A percentile compares a stretch with the other conserved stretches of the same genome.
Conservation (phyloP, 1,140 invertebrate genomes). For the Sycophila sp. region DNA sequence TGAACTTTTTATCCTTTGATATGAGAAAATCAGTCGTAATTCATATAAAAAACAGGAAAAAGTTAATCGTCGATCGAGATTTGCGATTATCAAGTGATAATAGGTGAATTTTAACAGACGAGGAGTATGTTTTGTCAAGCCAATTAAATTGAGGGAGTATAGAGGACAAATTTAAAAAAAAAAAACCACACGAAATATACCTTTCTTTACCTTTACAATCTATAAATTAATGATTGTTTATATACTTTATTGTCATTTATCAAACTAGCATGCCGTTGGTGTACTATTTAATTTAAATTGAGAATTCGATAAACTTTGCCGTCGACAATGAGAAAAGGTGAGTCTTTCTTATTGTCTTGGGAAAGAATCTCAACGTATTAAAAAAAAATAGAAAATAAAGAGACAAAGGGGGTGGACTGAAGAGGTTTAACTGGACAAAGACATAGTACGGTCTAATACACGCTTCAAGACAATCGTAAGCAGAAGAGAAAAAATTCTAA, state of each 20-base stretch:
- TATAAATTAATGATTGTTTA: neutral
- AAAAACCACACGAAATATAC: neutral
- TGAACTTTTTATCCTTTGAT: neutral
- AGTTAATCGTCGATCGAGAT: constrained; percentile 24
- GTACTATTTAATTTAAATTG: too few species aligned
- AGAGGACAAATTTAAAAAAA: neutral
- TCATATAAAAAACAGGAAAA: neutral
- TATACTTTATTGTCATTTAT: neutral
- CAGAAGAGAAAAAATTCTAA: constrained; percentile 16
- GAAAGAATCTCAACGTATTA: neutral
- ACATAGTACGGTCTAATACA: constrained; percentile 17
- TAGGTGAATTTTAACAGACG: constrained; percentile 12
- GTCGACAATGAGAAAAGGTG: constrained; percentile 12
- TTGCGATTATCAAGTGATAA: constrained; percentile 5
- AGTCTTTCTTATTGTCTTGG: constrained; percentile 9
- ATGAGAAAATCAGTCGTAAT: too few species aligned
- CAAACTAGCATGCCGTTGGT: constrained; percentile 27
- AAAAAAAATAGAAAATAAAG: neutral
- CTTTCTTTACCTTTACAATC: constrained; percentile 6
- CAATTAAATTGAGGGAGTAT: neutral
- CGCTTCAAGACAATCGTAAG: constrained; percentile 31
- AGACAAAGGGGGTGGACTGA: too few species aligned
- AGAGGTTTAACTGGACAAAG: neutral
- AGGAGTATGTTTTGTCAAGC: neutral
- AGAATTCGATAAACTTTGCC: neutral